Evolutionary conservation across 2,888 invertebrate genomes (phyloP).

Genomic region (Venusia cambrica): DNA sequence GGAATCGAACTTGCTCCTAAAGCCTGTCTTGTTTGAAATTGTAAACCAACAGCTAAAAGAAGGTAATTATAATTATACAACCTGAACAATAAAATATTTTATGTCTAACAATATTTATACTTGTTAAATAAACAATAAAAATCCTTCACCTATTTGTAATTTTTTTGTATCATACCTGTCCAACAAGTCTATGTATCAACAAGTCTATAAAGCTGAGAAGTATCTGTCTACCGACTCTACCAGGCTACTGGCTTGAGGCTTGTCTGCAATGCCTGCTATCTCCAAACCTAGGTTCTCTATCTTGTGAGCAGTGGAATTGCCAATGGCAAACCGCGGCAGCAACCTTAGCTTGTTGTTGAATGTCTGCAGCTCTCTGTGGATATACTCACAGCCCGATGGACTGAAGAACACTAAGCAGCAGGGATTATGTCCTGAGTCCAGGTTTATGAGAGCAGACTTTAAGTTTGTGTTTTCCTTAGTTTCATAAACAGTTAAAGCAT

Average conservation of each 20-base stretch:
- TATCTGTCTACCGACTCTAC: constrained; percentile 52
- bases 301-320: constrained; percentile 69
- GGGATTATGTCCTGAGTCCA: constrained; percentile 38
- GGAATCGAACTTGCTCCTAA: too few species aligned
- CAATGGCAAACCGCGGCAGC: constrained; percentile 69
- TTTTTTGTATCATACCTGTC: constrained; percentile 4
- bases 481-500: constrained; percentile 63
- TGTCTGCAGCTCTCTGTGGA: constrained; percentile 64
- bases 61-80: too few species aligned
- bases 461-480: constrained; percentile 64
- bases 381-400: constrained; percentile 70
- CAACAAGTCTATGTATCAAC: constrained; percentile 35
- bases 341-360: constrained; percentile 54
- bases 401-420: constrained; percentile 71
- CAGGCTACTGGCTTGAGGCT: constrained; percentile 55
- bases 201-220: constrained; percentile 40
- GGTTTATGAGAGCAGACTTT: constrained; percentile 47
- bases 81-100: too few species aligned
- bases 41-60: too few species aligned
- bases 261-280: constrained; percentile 61
- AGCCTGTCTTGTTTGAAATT: too few species aligned
- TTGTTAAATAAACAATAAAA: constrained; percentile 9
- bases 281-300: constrained; percentile 68
- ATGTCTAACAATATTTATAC: too few species aligned
- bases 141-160: constrained; percentile 19